Evolutionary conservation across 2,113 vertebrate species (phyloP).

Genomic region (Cynopterus brachyotis): DNA sequence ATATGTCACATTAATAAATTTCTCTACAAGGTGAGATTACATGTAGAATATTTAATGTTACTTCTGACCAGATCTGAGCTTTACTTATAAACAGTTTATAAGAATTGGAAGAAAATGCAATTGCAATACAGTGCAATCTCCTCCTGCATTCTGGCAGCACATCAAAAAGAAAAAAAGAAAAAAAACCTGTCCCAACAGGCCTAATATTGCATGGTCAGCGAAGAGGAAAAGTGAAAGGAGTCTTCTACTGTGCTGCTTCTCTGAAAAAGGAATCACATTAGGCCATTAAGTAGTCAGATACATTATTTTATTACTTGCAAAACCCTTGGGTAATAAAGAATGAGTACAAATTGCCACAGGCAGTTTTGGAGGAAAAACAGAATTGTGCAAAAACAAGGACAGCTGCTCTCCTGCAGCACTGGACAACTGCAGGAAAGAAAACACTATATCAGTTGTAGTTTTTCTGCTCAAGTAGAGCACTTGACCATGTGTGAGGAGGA

Average conservation of each 20-base stretch:
- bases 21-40: not conserved
- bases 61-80: conserved; percentile 41
- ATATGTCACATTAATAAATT: conserved; percentile 22
- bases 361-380: conserved; percentile 77
- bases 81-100: not conserved
- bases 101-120: conserved; percentile 5
- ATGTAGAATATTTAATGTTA: not conserved
- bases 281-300: conserved; percentile 82
- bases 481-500: not conserved
- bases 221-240: conserved; percentile 71
- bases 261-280: conserved; percentile 77
- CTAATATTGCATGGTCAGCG: conserved; percentile 70
- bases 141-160: conserved; percentile 40
- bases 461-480: not conserved
- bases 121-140: not conserved
- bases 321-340: conserved; percentile 82
- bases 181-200: conserved; percentile 63
- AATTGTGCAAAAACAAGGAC: conserved; percentile 78
- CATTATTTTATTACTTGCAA: conserved; percentile 82
- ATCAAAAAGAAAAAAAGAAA: conserved; percentile 73
- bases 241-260: conserved; percentile 69
- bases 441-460: not conserved
- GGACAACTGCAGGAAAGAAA: not conserved
- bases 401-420: conserved; percentile 64
- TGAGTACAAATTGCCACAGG: conserved; percentile 79